Evolutionary conservation across 1,140 invertebrate species (phyloP).

Genomic region (Cydia fagiglandana): DNA sequence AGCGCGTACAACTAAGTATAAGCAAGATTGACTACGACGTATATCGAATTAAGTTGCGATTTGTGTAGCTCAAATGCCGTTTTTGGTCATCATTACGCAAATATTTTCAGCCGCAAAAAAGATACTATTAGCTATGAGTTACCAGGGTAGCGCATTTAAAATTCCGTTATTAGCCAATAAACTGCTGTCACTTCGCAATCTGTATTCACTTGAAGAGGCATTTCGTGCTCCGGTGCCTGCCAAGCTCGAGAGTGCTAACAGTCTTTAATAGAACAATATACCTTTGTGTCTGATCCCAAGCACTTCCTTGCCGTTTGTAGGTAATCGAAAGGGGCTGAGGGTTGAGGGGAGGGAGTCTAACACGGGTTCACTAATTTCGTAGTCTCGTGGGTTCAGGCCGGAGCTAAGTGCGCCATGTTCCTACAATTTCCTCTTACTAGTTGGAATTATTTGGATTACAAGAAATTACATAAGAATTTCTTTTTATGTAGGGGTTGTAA

Average conservation of each 20-base stretch:
- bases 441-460: background rate
- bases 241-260: constrained; percentile 21
- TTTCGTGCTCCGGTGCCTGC: constrained; percentile 8
- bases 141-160: background rate
- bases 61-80: no score
- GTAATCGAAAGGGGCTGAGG: constrained; percentile 34
- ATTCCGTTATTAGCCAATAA: background rate
- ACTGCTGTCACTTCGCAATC: constrained; percentile 7
- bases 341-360: constrained; percentile 37
- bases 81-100: no score
- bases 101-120: no score
- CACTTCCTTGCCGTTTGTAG: constrained; percentile 30
- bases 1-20: no score
- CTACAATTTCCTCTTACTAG: constrained; percentile 50
- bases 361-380: constrained; percentile 58
- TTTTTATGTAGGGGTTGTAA: no score
- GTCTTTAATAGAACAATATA: constrained; percentile 26
- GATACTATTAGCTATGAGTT: no score
- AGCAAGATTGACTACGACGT: no score
- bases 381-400: constrained; percentile 51
- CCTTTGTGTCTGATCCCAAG: constrained; percentile 25
- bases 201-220: background rate
- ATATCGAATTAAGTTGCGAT: no score
- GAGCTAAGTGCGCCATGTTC: constrained; percentile 44
- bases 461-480: background rate